Percentiles rank a stretch among this genome's conserved stretches.
Evolutionary conservation across 2,888 invertebrate genomes (phyloP).

Genomic region (Atrina japonica): DNA sequence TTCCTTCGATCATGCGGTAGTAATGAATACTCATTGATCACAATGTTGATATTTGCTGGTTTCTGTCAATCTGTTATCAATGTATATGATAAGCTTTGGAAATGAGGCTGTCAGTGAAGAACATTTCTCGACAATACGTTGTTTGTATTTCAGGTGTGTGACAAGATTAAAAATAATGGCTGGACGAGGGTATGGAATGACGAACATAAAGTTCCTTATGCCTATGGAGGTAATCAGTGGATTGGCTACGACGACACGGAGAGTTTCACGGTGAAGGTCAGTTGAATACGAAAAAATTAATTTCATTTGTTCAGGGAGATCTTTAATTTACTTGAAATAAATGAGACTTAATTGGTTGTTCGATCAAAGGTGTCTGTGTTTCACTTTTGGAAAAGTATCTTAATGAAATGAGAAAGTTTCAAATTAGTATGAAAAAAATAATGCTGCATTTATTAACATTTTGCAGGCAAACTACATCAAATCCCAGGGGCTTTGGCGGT

Average conservation of each 20-base stretch:
- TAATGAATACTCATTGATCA: background rate
- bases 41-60: too few relatives aligned
- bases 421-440: too few relatives aligned
- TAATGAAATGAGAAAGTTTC: too few relatives aligned
- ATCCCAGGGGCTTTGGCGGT: slow-evolving; percentile 27
- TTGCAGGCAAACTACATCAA: slow-evolving; percentile 26
- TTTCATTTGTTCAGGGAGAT: too few relatives aligned
- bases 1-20: background rate
- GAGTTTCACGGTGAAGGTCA: slow-evolving; percentile 59
- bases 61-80: too few relatives aligned
- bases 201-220: slow-evolving; percentile 84
- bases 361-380: too few relatives aligned
- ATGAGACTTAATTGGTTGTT: too few relatives aligned
- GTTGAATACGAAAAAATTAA: background rate
- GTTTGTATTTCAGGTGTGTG: slow-evolving; percentile 46
- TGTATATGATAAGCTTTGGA: background rate
- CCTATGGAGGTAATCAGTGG: slow-evolving; percentile 58
- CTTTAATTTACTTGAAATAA: too few relatives aligned
- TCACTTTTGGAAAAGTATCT: too few relatives aligned
- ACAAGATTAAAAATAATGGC: slow-evolving; percentile 29
- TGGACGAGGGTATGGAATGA: slow-evolving; percentile 77
- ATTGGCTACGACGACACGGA: slow-evolving; percentile 61
- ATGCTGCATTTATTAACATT: background rate
- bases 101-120: too few relatives aligned
- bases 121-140: background rate